These are phyloP conservation scores for Acanthornis magna DNA, from an alignment of 2,797 vertebrate species.

Conservation along the genomic window DNA sequence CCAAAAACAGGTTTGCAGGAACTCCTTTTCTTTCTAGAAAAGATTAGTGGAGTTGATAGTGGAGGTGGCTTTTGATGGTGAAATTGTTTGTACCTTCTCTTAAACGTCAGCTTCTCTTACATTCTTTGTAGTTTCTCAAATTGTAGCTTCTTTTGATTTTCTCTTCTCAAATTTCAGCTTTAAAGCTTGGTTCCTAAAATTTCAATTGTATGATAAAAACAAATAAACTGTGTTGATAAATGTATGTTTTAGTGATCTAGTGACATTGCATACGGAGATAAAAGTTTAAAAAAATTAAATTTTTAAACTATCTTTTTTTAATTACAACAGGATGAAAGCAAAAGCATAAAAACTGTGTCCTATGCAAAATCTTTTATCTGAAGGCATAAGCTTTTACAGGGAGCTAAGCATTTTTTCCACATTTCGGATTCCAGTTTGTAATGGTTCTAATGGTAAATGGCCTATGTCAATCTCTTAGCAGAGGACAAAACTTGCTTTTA, in stretches of 20 bases:
- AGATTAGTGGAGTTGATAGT: not conserved
- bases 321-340: not conserved
- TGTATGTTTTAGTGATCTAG: not conserved
- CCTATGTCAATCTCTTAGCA: not conserved
- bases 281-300: not conserved
- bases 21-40: not conserved
- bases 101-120: not conserved
- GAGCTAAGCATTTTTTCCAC: not conserved
- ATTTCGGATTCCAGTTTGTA: not conserved
- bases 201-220: not conserved
- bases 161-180: not conserved
- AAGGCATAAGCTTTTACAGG: not conserved
- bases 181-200: not conserved
- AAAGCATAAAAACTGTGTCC: not conserved
- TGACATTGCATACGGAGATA: not conserved
- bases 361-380: not conserved
- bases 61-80: not conserved
- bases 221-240: not conserved
- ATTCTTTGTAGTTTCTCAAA: not conserved
- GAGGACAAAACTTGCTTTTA: not conserved
- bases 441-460: not conserved
- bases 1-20: not conserved
- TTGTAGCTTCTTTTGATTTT: not conserved
- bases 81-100: not conserved
- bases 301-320: not conserved